These are phyloP conservation scores for Rhagoletis zephyria DNA, from an alignment of 1,140 invertebrate genomes.

Conservation along the genomic window DNA sequence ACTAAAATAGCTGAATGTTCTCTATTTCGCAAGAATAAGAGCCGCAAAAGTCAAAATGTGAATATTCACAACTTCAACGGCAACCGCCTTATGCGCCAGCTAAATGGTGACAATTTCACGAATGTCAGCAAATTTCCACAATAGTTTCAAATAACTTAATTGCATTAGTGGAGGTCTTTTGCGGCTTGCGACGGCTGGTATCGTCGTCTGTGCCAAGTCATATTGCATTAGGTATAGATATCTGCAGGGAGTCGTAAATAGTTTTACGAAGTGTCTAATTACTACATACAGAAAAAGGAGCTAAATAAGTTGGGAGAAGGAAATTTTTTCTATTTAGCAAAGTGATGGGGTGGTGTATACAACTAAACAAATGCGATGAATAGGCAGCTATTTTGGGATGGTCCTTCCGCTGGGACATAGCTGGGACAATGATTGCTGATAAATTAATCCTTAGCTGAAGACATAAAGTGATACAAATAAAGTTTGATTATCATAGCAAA, in stretches of 20 bases:
- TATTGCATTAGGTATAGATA: neutral
- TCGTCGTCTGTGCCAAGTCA: neutral
- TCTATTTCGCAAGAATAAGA: neutral
- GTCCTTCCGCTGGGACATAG: too few relatives aligned
- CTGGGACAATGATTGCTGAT: too few relatives aligned
- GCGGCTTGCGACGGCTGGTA: neutral
- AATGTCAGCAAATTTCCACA: slow-evolving; percentile 17
- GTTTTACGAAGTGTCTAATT: neutral
- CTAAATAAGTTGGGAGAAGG: neutral
- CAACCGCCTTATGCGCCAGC: neutral
- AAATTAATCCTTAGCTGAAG: too few relatives aligned
- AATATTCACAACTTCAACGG: neutral
- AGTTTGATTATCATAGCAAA: too few relatives aligned
- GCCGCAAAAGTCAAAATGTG: neutral
- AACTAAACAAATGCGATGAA: too few relatives aligned
- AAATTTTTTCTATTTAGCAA: too few relatives aligned
- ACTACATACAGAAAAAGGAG: neutral
- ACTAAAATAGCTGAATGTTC: neutral
- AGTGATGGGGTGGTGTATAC: too few relatives aligned
- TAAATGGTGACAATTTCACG: neutral
- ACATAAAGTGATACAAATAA: too few relatives aligned
- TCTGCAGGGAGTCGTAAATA: neutral
- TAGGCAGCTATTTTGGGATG: too few relatives aligned
- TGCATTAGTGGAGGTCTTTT: neutral
- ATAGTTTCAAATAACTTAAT: slow-evolving; percentile 33